Evolutionary conservation across 2,797 vertebrate genomes (phyloP).

Genomic region (Glossophaga mutica): DNA sequence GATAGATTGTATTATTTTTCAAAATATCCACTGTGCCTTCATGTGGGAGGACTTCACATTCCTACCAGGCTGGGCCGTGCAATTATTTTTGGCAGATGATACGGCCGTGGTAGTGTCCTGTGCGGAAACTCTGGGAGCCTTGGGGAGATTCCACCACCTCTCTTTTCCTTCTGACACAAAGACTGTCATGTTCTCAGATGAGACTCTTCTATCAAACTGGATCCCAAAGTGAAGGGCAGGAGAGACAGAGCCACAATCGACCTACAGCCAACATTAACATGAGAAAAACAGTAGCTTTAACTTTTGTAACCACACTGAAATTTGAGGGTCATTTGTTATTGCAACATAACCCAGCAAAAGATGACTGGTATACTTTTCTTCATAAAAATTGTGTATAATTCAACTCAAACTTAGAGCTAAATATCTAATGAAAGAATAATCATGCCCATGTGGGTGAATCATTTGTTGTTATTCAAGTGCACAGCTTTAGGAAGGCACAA

Average conservation of each 20-base stretch:
- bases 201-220: neutral
- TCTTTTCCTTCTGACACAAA: neutral
- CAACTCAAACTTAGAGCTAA: neutral
- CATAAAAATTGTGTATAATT: neutral
- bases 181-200: too few relatives aligned
- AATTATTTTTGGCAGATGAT: neutral
- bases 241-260: neutral
- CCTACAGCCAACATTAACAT: neutral
- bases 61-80: neutral
- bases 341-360: neutral
- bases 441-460: neutral
- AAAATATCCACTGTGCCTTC: neutral
- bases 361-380: neutral
- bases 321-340: neutral
- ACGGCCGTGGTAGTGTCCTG: neutral
- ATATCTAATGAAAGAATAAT: neutral
- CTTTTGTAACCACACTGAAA: neutral
- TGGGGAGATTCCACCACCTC: neutral
- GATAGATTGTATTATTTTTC: neutral
- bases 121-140: neutral
- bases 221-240: neutral
- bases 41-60: neutral
- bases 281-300: neutral
- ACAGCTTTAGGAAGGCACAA: neutral
- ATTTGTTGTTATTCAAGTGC: neutral